These are phyloP conservation scores for Parazoanthus darwini DNA, from an alignment of 92 coral and sea anemone species.

Conservation along the genomic window DNA sequence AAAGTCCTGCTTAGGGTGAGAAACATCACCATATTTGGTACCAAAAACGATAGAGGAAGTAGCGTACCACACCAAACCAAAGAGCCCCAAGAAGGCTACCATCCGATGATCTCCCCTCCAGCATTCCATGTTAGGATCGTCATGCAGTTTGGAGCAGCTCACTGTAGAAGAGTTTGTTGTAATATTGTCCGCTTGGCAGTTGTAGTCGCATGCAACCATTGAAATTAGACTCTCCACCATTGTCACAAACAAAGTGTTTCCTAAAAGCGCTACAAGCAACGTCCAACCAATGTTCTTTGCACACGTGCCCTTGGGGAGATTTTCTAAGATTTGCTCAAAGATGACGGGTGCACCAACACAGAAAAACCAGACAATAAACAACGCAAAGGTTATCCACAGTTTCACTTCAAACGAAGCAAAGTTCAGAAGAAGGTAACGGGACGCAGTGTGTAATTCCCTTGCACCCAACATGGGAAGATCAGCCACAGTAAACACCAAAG, in stretches of 20 bases:
- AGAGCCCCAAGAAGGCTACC: conserved; percentile 83
- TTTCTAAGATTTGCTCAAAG: conserved; percentile 80
- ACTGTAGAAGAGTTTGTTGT: conserved; percentile 24
- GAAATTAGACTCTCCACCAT: conserved; percentile 84
- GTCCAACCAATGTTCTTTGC: conserved; percentile 93
- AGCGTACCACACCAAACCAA: conserved; percentile 94
- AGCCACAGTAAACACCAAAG: conserved; percentile 76
- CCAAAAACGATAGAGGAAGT: conserved; percentile 93
- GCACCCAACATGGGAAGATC: conserved; percentile 91
- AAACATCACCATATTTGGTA: conserved; percentile 93
- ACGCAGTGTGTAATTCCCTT: conserved; percentile 55
- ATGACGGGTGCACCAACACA: conserved; percentile 95
- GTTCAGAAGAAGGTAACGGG: conserved; percentile 79
- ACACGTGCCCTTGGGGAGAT: conserved; percentile 80
- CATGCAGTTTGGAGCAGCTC: conserved; percentile 58
- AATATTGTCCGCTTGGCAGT: conserved; percentile 30
- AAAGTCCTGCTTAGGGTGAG: conserved; percentile 84
- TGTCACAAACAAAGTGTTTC: conserved; percentile 94
- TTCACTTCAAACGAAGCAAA: conserved; percentile 90
- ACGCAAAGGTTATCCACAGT: conserved; percentile 74
- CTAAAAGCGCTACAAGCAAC: conserved; percentile 77
- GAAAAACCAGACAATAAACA: conserved; percentile 87
- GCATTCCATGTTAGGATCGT: conserved; percentile 74
- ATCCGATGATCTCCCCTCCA: conserved; percentile 85
- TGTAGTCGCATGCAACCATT: conserved; percentile 85